These are phyloP conservation scores for Hystrix cristata DNA, from an alignment of 2,113 vertebrate species.

Conservation along the genomic window DNA sequence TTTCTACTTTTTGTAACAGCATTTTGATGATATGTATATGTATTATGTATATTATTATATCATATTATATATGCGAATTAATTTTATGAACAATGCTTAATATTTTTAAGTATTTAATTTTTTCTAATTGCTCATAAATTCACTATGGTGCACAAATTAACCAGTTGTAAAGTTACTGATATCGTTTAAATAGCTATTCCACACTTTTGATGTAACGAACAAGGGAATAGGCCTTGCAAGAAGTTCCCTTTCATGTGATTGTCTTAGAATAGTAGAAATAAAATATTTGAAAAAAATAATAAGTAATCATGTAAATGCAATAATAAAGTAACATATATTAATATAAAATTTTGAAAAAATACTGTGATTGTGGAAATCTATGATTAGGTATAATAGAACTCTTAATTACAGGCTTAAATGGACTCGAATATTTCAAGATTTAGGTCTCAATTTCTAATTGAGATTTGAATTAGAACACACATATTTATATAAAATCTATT, in stretches of 20 bases:
- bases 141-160: neutral
- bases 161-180: neutral
- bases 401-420: neutral
- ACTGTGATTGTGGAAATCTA: neutral
- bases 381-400: neutral
- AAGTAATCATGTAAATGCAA: neutral
- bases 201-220: neutral
- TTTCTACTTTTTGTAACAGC: neutral
- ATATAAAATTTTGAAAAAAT: neutral
- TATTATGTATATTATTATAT: too few relatives aligned
- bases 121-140: neutral
- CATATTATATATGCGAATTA: too few relatives aligned
- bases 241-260: neutral
- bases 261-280: neutral
- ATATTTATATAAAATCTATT: neutral
- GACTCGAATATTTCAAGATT: neutral
- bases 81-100: neutral
- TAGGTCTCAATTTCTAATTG: neutral
- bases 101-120: neutral
- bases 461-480: constrained; percentile 10
- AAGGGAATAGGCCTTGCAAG: neutral
- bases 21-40: too few relatives aligned
- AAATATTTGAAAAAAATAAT: neutral
- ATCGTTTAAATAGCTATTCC: neutral
- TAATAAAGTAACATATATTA: neutral